These are phyloP conservation scores for Myripristis jacobus DNA, from an alignment of 2,797 vertebrate genomes.

Conservation along the genomic window DNA sequence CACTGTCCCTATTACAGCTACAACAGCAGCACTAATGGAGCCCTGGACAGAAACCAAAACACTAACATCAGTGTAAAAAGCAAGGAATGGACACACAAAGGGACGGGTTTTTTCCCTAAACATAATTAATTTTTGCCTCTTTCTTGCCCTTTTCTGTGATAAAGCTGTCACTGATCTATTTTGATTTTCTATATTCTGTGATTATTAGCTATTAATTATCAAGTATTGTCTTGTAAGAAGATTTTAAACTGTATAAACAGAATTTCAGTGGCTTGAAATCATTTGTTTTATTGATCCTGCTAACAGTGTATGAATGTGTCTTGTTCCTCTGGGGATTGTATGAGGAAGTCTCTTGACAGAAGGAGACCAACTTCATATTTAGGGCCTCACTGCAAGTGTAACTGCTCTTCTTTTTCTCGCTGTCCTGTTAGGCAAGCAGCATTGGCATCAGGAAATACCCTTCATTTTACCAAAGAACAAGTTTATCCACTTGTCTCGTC, in stretches of 20 bases:
- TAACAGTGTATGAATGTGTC: not conserved
- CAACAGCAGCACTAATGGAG: constrained; percentile 53
- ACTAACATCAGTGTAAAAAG: constrained; percentile 41
- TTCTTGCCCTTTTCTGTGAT: not conserved
- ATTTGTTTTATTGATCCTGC: not conserved
- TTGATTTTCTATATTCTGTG: not conserved
- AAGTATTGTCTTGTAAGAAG: not conserved
- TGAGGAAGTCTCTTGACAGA: constrained; percentile 46
- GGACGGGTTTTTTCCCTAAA: constrained; percentile 17
- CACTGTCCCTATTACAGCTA: constrained; percentile 26
- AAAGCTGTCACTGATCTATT: not conserved
- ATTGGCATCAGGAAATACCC: constrained; percentile 37
- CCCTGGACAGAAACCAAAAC: constrained; percentile 46
- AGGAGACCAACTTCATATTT: not conserved
- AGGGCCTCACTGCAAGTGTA: not conserved
- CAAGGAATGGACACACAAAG: constrained; percentile 15
- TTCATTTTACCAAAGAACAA: constrained; percentile 28
- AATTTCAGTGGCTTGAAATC: too few species aligned
- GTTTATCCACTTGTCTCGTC: constrained; percentile 30
- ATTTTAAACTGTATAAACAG: not conserved
- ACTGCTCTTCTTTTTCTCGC: not conserved
- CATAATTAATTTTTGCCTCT: constrained; percentile 16
- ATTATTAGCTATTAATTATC: too few species aligned
- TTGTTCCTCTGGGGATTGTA: not conserved
- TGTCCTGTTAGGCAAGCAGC: not conserved